Base-by-base conservation (phyloP, 2,797 vertebrate genomes). In the Vireo griseus region DNA sequence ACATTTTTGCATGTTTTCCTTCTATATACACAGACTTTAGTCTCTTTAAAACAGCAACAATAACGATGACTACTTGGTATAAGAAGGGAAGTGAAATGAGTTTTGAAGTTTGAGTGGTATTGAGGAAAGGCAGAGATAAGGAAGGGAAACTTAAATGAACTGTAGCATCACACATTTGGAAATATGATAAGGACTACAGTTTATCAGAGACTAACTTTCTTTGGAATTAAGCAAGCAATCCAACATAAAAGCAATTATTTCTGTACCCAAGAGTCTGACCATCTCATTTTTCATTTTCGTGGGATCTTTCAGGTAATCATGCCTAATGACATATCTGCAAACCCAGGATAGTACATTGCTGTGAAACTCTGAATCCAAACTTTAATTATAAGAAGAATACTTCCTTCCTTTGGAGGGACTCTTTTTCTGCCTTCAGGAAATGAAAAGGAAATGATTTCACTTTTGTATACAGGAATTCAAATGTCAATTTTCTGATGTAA, bases 201-300 rank as follows among this genome's bases (percentile, higher is more conserved):
- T 92, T 82, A 82, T 93, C 40, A 77, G 37, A 61, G 33, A 20
- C 54, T 84, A 31, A 76, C 51, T 86, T 87, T 74, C 54, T 73
- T 55, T 89, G 88, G 66, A 95, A 74, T 87, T 82, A 88, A 62
- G 63, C 52, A 85, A 85, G 67, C 19, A 77, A 78, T 59, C 47
- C 24, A 54, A 78, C 59, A 67, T 84, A 73, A 94, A 96, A 92
- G 59, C 47, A 75, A 72, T 92, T 91, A 65, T 54, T 94, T 84
- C 66, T 57, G 52, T 78, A 65, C 47, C 28, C 20, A 40, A 42
- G 45, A 90, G 48, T 18, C 13, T 22, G 76, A 54, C 65, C 73
- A 47, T 82, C 71, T 86, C 25, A 40, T 93, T 95, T 94, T 90
- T 92, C 55, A 76, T 51, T 84, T 92, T 89, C 28, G 11, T 15